Evolutionary conservation across 2,888 invertebrate genomes (phyloP), one percentile per base, ranked within the genome.

Genomic region (Thymelicus acteon): DNA sequence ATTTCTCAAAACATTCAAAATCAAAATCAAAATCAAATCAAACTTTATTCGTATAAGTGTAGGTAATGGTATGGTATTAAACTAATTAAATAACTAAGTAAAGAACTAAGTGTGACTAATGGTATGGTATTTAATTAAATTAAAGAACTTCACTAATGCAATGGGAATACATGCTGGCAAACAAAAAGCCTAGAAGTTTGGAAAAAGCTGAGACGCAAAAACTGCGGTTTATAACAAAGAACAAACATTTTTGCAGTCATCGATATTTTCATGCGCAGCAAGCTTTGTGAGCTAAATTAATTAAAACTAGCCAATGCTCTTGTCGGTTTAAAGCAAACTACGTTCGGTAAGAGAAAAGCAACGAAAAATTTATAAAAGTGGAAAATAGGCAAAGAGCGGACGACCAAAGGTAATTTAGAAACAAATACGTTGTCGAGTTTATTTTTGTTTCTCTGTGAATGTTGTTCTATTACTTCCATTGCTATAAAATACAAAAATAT

Each of bases 261-360:
- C 62, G 68, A 62, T 62, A 62, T 68, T 68, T 62, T 57, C 68
- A 62, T 68, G 57, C 61, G 54, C 44, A 68, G 54, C 44, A 54
- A 61, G 54, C 52, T 54, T 37, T 54, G 61, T 6, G 15, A 13
- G 57, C 57, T 57, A 63, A 69, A 57, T 69, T 69, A 63, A 69
- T 69, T 62, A 69, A 58, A 63, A 68, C 54, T 57, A 54, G 54
- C 68, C 68, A 57, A 62, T 57, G 61, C 54, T 54, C 61, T 68
- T 44, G 61, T 68, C 68, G 57, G 47, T 61, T 52, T 37, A 61
- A 58, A 58, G 58, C 58, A 58, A 68, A 68, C 67, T 60, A 60
- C 40, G 61, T 44, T 49, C 60, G 54, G 40, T 31, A 54, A 62
- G 31, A 61, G 52, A n/a, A 62, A 57, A 62, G 8, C 15, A 57